Percentiles rank a stretch among this genome's conserved stretches.
These are phyloP conservation scores for Rambutsinella grinnellia DNA, from an alignment of 2,888 invertebrate species.

Conservation along the genomic window DNA sequence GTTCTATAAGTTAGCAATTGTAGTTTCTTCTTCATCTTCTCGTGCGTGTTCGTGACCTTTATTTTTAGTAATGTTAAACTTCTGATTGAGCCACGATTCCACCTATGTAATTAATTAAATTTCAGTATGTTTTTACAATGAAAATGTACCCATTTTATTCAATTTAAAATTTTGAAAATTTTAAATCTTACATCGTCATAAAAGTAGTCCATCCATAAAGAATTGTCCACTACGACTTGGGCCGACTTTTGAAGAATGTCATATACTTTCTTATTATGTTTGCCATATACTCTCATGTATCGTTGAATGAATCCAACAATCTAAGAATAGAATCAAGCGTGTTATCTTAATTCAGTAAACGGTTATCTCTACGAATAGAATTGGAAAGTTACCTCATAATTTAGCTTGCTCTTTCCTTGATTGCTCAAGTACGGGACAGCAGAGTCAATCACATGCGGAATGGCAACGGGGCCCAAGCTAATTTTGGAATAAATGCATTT, in stretches of 20 bases:
- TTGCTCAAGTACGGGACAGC: constrained; percentile 16
- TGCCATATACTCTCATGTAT: neutral
- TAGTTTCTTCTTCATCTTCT: no score
- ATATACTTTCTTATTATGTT: neutral
- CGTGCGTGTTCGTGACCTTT: no score
- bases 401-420: neutral
- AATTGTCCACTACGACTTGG: neutral
- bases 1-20: no score
- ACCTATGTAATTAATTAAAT: no score
- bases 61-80: no score
- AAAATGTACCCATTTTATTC: no score
- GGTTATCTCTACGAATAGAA: no score
- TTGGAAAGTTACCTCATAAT: neutral
- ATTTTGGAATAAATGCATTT: neutral
- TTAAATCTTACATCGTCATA: neutral
- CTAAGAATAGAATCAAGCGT: neutral
- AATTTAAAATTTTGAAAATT: no score
- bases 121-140: no score
- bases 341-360: no score
- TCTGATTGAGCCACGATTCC: no score
- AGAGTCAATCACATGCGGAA: constrained; percentile 9
- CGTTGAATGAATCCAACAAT: neutral
- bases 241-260: neutral
- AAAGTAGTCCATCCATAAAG: constrained; percentile 1
- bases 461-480: constrained; percentile 11